Conservation (phyloP, 2,797 vertebrate genomes). For the Hyperoplus lanceolatus region DNA sequence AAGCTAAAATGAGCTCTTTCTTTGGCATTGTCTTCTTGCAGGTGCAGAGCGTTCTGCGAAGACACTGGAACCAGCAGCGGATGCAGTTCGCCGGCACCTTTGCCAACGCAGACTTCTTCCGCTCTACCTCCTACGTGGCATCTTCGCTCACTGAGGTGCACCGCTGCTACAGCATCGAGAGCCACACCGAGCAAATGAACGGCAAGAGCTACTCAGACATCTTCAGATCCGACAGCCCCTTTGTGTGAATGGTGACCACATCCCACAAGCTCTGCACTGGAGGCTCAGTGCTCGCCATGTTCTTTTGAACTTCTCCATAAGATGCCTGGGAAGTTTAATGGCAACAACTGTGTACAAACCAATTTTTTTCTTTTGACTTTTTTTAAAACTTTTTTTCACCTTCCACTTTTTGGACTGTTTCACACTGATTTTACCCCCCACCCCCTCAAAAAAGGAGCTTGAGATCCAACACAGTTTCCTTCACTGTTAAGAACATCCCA, state of each 20-base stretch:
- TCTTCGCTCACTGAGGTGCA: constrained; percentile 93
- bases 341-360: not conserved
- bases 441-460: not conserved
- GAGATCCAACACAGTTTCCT: constrained; percentile 3
- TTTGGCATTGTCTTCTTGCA: constrained; percentile 54
- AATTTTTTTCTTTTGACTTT: not conserved
- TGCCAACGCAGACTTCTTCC: constrained; percentile 90
- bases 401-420: not conserved
- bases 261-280: not conserved
- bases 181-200: constrained; percentile 91
- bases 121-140: constrained; percentile 85
- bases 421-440: not conserved
- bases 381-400: not conserved
- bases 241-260: constrained; percentile 84
- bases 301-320: constrained; percentile 9
- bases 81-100: constrained; percentile 95
- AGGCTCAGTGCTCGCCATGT: not conserved
- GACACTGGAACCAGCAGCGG: constrained; percentile 97
- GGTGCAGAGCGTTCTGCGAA: constrained; percentile 94
- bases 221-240: constrained; percentile 90
- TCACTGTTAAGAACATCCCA: not conserved
- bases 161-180: constrained; percentile 92
- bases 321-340: constrained; percentile 24
- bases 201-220: constrained; percentile 92
- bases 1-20: not conserved